A percentile compares a stretch with the other conserved stretches of the same genome.
Evolutionary conservation across 2,797 vertebrate genomes (phyloP).

Genomic region (Diglossa cyanea): DNA sequence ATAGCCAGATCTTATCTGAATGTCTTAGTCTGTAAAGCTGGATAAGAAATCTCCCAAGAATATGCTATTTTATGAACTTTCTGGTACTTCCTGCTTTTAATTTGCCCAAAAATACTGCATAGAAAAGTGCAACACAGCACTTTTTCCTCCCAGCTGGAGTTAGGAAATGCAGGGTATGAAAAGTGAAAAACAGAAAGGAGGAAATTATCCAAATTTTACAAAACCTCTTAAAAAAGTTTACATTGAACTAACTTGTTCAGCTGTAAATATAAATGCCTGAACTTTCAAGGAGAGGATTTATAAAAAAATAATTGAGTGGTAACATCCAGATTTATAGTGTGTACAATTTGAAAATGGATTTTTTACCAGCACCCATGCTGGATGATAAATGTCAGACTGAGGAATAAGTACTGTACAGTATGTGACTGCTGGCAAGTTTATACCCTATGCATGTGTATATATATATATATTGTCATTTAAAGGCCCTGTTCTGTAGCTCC

Average conservation of each 20-base stretch:
- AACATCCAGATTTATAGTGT: neutral
- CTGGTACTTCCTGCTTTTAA: slow-evolving; percentile 37
- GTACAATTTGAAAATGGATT: neutral
- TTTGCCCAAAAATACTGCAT: neutral
- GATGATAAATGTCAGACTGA: neutral
- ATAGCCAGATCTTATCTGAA: neutral
- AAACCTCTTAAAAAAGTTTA: neutral
- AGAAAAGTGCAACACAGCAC: slow-evolving; percentile 27
- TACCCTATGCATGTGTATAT: neutral
- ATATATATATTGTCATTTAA: neutral
- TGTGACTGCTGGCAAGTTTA: neutral
- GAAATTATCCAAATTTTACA: neutral
- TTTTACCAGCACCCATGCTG: neutral
- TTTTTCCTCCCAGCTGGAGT: slow-evolving; percentile 30
- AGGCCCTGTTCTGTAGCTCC: neutral
- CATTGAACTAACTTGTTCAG: neutral
- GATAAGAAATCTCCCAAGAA: neutral
- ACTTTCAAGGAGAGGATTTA: neutral
- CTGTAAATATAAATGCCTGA: neutral
- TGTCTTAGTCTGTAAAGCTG: neutral
- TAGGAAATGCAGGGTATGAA: slow-evolving; percentile 1
- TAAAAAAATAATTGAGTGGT: neutral
- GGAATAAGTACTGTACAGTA: neutral
- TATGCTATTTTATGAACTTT: slow-evolving; percentile 14
- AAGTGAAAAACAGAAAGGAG: neutral